Evolutionary conservation across 2,888 invertebrate species (phyloP).

Genomic region (Ophonus ardosiacus): DNA sequence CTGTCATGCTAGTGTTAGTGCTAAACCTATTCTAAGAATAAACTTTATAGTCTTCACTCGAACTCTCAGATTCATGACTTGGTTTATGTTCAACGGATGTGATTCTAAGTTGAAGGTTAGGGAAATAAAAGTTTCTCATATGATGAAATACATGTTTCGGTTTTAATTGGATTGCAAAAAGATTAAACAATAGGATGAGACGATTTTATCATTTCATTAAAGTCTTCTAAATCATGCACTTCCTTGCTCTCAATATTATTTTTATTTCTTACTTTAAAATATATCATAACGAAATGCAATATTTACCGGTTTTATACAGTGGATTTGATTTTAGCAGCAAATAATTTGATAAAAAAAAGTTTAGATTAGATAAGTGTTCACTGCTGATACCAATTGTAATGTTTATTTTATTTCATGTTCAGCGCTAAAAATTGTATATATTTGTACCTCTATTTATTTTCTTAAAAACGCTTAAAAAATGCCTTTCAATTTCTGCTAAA

Average conservation of each 20-base stretch:
- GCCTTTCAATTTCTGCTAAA: no score
- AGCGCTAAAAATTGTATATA: no score
- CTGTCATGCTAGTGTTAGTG: background rate
- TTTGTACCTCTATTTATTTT: no score
- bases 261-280: background rate
- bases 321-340: no score
- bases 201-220: background rate
- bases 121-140: background rate
- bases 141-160: background rate
- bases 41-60: conserved; percentile 38
- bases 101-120: conserved; percentile 22
- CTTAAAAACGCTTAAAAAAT: no score
- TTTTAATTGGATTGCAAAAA: background rate
- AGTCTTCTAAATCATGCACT: background rate
- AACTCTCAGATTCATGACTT: conserved; percentile 1
- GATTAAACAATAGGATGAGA: background rate
- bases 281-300: no score
- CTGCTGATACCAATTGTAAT: no score
- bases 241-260: background rate
- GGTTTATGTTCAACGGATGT: conserved; percentile 24
- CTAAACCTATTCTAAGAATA: conserved; percentile 31
- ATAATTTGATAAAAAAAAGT: no score
- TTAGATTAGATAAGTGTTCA: no score
- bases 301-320: no score
- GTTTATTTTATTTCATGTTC: no score